A percentile compares a stretch with the other conserved stretches of the same genome.
phyloP scores from a whole-genome alignment of 2,888 invertebrate genomes.

The Octonoba sinensis region DNA sequence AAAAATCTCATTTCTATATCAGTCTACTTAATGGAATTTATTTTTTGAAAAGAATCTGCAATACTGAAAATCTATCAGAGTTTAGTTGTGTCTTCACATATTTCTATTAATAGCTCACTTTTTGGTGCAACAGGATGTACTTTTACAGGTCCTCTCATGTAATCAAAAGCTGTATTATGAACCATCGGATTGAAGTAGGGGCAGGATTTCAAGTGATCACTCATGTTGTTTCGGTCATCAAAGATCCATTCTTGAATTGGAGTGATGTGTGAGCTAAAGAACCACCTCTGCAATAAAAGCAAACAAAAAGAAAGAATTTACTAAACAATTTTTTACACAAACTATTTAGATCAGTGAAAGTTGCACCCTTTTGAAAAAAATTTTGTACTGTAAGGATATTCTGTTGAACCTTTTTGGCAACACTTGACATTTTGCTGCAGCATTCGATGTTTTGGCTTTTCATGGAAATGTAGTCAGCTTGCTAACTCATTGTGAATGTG shows the following conservation, averaged over 20 bases:
- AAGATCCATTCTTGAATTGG: constrained; percentile 72
- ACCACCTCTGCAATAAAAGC: constrained; percentile 69
- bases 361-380: too few relatives aligned
- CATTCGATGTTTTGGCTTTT: too few relatives aligned
- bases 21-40: too few relatives aligned
- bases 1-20: too few relatives aligned
- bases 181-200: constrained; percentile 67
- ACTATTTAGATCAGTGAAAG: background rate
- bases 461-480: too few relatives aligned
- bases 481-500: too few relatives aligned
- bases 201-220: constrained; percentile 72
- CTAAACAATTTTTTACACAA: background rate
- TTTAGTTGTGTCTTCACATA: constrained; percentile 46
- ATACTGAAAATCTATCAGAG: constrained; percentile 33
- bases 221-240: constrained; percentile 68
- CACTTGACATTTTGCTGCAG: too few relatives aligned
- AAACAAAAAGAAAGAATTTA: background rate
- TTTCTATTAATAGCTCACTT: constrained; percentile 36
- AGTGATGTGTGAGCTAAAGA: constrained; percentile 72
- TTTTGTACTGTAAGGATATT: background rate
- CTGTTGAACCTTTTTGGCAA: background rate
- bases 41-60: too few relatives aligned
- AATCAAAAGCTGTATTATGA: constrained; percentile 37
- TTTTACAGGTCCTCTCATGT: constrained; percentile 22
- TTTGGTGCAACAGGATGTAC: constrained; percentile 31